Evolutionary conservation across 1,140 invertebrate genomes (phyloP).

Genomic region (Drosophila asahinai): DNA sequence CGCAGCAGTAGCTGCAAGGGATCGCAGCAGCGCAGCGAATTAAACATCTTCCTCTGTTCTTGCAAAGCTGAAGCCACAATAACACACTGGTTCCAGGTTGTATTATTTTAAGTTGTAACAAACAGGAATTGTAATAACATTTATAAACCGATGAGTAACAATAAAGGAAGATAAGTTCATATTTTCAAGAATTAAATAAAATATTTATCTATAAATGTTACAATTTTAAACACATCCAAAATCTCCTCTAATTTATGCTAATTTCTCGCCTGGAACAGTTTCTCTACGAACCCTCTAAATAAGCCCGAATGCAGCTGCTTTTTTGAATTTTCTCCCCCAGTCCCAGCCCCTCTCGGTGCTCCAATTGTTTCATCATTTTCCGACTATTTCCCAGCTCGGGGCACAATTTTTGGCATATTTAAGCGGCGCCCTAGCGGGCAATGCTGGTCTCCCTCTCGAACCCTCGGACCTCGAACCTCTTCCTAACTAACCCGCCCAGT

Average conservation of each 20-base stretch:
- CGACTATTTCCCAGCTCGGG: slow-evolving; percentile 1
- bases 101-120: not conserved
- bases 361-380: slow-evolving; percentile 18
- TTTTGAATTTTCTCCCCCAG: not conserved
- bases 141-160: no score
- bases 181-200: no score
- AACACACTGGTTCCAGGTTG: not conserved
- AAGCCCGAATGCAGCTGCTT: slow-evolving; percentile 5
- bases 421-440: slow-evolving; percentile 14
- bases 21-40: slow-evolving; percentile 29
- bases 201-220: not conserved
- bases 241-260: not conserved
- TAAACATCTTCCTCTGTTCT: slow-evolving; percentile 8
- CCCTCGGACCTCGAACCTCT: no score
- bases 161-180: no score
- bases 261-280: not conserved
- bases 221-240: not conserved
- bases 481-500: slow-evolving; percentile 13
- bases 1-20: slow-evolving; percentile 23
- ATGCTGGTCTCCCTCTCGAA: not conserved
- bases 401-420: slow-evolving; percentile 32
- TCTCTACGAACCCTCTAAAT: not conserved
- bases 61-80: not conserved
- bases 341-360: not conserved
- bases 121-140: no score